Conservation (phyloP, 2,113 vertebrate genomes). For the Oreochromis tanganicae region DNA sequence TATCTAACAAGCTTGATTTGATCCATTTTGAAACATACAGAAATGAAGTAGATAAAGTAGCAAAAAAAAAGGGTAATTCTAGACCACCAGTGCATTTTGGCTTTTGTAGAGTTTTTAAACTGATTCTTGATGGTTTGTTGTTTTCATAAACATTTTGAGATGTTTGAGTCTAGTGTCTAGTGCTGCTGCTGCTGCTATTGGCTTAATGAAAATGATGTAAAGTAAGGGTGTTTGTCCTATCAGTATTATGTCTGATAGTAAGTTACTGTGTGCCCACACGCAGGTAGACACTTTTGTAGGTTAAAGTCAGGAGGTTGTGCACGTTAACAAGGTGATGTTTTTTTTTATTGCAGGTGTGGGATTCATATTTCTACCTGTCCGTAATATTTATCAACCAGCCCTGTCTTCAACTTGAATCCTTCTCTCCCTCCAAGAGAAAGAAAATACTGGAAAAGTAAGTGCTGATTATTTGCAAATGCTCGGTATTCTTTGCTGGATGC, state of each 20-base stretch:
- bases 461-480: neutral
- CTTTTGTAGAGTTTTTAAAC: neutral
- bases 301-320: neutral
- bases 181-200: neutral
- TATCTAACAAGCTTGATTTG: neutral
- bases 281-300: neutral
- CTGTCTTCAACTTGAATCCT: slow-evolving; percentile 94
- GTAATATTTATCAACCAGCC: slow-evolving; percentile 99
- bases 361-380: slow-evolving; percentile 97
- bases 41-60: neutral
- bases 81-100: neutral
- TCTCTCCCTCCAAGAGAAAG: slow-evolving; percentile 95
- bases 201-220: neutral
- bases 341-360: slow-evolving; percentile 84
- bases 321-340: neutral
- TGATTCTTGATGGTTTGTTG: neutral
- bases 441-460: slow-evolving; percentile 96
- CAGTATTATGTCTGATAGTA: neutral
- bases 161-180: neutral
- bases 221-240: neutral
- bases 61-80: neutral
- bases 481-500: neutral
- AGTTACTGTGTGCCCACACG: neutral
- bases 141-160: neutral
- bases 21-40: neutral